Conservation (phyloP, 2,797 vertebrate species). For the Choloepus didactylus region DNA sequence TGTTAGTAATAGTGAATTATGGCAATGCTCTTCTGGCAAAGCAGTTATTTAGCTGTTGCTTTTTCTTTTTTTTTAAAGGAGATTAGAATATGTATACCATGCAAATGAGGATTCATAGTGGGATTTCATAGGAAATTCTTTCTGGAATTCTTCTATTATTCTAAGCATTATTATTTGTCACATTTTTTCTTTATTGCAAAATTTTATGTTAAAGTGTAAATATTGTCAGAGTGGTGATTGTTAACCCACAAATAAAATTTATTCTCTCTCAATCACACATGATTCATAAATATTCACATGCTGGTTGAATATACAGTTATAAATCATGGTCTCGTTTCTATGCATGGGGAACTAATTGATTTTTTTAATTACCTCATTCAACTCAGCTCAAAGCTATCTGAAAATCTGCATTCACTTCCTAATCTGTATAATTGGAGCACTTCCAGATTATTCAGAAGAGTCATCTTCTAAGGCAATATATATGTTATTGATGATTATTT, state of each 20-base stretch:
- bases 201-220: conserved; percentile 35
- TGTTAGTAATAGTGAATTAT: conserved; percentile 2
- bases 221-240: not conserved
- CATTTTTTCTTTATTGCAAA: not conserved
- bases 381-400: not conserved
- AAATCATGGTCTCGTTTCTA: conserved; percentile 14
- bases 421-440: conserved; percentile 12
- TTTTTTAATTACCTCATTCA: conserved; percentile 50
- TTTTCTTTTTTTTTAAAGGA: not conserved
- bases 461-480: not conserved
- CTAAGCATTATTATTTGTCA: not conserved
- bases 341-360: not conserved
- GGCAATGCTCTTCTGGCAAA: not conserved
- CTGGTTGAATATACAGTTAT: not conserved
- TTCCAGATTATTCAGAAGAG: not conserved
- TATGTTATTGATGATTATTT: conserved; percentile 3
- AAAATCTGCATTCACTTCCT: not conserved
- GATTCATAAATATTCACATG: conserved; percentile 17
- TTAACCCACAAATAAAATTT: conserved; percentile 6
- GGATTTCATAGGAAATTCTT: not conserved
- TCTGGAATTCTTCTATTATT: conserved; percentile 4
- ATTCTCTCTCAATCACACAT: not conserved
- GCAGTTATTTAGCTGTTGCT: not conserved
- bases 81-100: not conserved
- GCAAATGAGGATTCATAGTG: not conserved